Evolutionary conservation across 2,113 vertebrate species (phyloP), one percentile per base, ranked within the genome.

Genomic region (Casuarius casuarius): DNA sequence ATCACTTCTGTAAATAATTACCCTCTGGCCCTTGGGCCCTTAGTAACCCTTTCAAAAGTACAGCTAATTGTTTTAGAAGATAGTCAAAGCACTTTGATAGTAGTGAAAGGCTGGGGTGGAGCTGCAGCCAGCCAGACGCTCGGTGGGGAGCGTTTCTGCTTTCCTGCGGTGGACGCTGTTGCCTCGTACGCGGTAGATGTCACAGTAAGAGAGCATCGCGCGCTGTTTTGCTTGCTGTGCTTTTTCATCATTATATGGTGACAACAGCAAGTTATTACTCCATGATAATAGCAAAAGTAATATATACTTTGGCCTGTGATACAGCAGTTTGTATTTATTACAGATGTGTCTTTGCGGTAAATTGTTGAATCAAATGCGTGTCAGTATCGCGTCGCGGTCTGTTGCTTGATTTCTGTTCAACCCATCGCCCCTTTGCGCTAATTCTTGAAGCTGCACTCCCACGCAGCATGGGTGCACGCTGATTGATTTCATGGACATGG

Each of bases 1-100:
- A 94, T 94, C 28, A 46, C 26, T 84, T 81, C 61, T 84, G 89
- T 95, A 87, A 92, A 91, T 95, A 92, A 95, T 92, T 96, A 92
- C 31, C 68, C 51, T 1, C 2, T 82, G 77, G 80, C 84, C 65
- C 73, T 81, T 84, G 67, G 51, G 85, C 81, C 66, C 65, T 84
- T 88, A 77, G 83, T 90, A 92, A 89, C 46, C 88, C 48, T 95
- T 94, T 94, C 29, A 89, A 92, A 96, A 90, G 51, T 59, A 67
- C 75, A 88, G 88, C 87, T 94, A 95, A 93, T 96, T 28, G 77
- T 94, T 95, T 93, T 29, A 61, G 89, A 20, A 51, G 88, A 88
- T 72, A 35, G 62, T 38, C 44, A 67, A 42, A 42, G 42, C 42
- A 84, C 65, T 89, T 95, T 0, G 78, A n/a, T 58, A 75, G 58